Conservation (phyloP, 1,140 invertebrate genomes). For the Calliphora vicina region DNA sequence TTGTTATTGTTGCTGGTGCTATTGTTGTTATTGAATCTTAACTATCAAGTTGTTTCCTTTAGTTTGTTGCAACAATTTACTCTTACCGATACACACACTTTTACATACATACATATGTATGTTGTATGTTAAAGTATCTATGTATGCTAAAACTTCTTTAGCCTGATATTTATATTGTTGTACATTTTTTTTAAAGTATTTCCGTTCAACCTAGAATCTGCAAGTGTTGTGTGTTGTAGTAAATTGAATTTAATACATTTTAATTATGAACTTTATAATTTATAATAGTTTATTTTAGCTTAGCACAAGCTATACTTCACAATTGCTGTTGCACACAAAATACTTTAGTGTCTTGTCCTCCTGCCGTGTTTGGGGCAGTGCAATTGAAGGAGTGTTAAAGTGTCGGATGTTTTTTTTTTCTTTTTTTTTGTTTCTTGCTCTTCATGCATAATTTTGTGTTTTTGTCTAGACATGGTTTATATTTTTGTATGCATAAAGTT, state of each 20-base stretch:
- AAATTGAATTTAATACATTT: conserved; percentile 35
- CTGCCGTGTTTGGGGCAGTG: not conserved
- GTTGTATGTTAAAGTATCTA: no score
- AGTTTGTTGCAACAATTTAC: not conserved
- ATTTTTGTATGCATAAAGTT: not conserved
- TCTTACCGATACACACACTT: no score
- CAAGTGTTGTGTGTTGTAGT: not conserved
- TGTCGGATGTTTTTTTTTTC: conserved; percentile 8
- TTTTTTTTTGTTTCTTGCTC: not conserved
- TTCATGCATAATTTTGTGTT: not conserved
- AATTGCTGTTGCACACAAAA: not conserved
- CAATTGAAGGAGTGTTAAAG: not conserved
- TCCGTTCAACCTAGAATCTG: not conserved
- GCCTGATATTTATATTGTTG: not conserved
- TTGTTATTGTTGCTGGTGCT: not conserved
- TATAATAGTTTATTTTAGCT: conserved; percentile 16
- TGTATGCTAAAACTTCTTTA: conserved; percentile 12
- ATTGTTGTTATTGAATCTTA: conserved; percentile 23
- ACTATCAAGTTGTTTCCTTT: conserved; percentile 26
- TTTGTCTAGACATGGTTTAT: conserved; percentile 29
- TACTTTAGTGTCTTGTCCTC: not conserved
- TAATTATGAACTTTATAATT: conserved; percentile 34
- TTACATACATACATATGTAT: no score
- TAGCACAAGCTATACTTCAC: not conserved
- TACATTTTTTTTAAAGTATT: not conserved